A percentile compares a stretch with the other conserved stretches of the same genome.
phyloP scores from a whole-genome alignment of 2,888 invertebrate species.

The Deilephila elpenor region DNA sequence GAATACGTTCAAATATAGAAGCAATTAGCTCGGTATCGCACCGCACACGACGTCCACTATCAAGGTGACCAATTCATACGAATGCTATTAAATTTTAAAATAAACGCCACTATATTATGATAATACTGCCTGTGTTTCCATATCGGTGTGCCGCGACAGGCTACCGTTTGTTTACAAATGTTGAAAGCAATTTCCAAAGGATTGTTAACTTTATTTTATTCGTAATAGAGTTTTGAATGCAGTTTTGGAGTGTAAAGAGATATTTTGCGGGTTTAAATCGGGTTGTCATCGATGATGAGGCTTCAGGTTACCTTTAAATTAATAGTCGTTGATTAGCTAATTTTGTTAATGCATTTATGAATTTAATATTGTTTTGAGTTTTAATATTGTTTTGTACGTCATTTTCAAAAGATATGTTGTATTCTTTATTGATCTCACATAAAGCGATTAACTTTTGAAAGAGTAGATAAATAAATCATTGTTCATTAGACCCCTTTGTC shows the following conservation, averaged over 20 bases:
- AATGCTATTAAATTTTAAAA: constrained; percentile 47
- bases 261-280: neutral
- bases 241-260: neutral
- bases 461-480: too few relatives aligned
- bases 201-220: neutral
- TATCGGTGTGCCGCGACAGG: constrained; percentile 13
- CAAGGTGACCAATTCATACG: constrained; percentile 40
- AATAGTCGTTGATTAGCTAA: neutral
- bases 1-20: neutral
- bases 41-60: constrained; percentile 26
- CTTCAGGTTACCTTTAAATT: neutral
- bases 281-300: neutral
- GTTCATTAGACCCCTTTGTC: too few relatives aligned
- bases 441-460: too few relatives aligned
- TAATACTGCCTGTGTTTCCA: constrained; percentile 41
- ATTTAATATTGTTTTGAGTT: too few relatives aligned
- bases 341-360: neutral
- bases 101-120: constrained; percentile 53
- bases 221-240: neutral
- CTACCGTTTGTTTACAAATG: constrained; percentile 4
- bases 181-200: neutral
- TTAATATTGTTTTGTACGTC: too few relatives aligned
- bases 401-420: too few relatives aligned
- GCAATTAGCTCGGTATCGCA: constrained; percentile 17
- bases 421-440: too few relatives aligned